A percentile compares a stretch with the other conserved stretches of the same genome.
Conservation (phyloP, 2,797 vertebrate species). For the Coregonus ussuriensis region DNA sequence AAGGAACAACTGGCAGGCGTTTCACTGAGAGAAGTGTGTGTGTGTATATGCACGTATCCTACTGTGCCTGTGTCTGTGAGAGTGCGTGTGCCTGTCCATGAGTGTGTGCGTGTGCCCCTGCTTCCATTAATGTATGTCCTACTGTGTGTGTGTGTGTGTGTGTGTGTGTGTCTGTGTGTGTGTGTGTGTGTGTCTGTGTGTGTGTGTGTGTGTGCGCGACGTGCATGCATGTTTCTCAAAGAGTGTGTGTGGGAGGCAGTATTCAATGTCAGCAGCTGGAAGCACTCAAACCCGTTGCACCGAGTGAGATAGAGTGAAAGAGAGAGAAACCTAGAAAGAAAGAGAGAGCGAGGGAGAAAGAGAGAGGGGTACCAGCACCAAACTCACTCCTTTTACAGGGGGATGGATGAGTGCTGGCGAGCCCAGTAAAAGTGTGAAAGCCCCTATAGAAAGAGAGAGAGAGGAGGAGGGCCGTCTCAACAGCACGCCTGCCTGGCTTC, state of each 20-base stretch:
- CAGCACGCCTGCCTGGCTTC: too few species aligned
- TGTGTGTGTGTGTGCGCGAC: constrained; percentile 32
- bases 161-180: constrained; percentile 1
- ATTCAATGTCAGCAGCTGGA: constrained; percentile 82
- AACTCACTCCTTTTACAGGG: constrained; percentile 66
- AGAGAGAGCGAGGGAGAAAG: too few species aligned
- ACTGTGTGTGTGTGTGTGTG: constrained; percentile 20
- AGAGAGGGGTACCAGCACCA: constrained; percentile 67
- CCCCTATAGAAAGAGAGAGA: constrained; percentile 50
- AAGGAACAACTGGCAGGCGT: constrained; percentile 58
- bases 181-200: constrained; percentile 26
- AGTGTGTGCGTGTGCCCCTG: constrained; percentile 41
- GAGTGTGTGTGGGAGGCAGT: constrained; percentile 49
- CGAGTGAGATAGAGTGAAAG: constrained; percentile 32
- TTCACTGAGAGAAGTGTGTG: constrained; percentile 54
- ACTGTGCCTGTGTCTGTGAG: constrained; percentile 7
- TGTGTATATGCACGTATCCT: constrained; percentile 20
- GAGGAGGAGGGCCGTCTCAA: not conserved
- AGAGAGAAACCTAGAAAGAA: constrained; percentile 34
- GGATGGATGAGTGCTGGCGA: constrained; percentile 71
- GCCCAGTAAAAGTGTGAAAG: constrained; percentile 61
- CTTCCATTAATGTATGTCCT: not conserved
- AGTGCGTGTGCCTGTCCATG: constrained; percentile 36
- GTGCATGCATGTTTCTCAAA: too few species aligned
- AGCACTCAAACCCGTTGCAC: constrained; percentile 76